A percentile compares a stretch with the other conserved stretches of the same genome.
Evolutionary conservation across 2,888 invertebrate genomes (phyloP).

Genomic region (Tetheella fluctuosa): DNA sequence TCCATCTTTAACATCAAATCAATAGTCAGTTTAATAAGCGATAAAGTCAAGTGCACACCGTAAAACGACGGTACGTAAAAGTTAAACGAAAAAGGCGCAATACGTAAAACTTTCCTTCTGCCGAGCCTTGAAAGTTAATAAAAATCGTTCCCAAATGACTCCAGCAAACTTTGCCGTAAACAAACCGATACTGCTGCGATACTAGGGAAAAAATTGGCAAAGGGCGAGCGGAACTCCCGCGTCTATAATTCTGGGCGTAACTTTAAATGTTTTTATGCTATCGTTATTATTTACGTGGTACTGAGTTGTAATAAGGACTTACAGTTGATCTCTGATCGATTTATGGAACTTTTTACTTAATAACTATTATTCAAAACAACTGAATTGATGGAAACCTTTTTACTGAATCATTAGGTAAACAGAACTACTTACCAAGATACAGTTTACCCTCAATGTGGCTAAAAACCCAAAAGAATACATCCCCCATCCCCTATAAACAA

Average conservation of each 20-base stretch:
- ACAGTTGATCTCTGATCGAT: background rate
- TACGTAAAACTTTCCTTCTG: constrained; percentile 51
- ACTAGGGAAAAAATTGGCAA: constrained; percentile 37
- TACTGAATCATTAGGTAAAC: background rate
- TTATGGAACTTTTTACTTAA: background rate
- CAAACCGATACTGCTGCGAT: constrained; percentile 65
- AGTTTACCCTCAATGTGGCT: background rate
- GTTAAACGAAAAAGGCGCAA: constrained; percentile 60
- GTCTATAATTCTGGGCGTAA: background rate
- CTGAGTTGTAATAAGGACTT: background rate
- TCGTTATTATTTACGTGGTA: constrained; percentile 8
- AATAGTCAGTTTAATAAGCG: constrained; percentile 69
- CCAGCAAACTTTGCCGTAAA: constrained; percentile 68
- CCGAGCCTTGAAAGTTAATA: constrained; percentile 72
- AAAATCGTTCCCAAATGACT: constrained; percentile 78
- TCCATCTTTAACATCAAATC: constrained; percentile 50
- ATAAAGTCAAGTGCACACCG: constrained; percentile 66
- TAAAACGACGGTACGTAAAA: constrained; percentile 64
- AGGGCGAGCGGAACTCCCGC: constrained; percentile 17
- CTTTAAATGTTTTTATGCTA: constrained; percentile 4
- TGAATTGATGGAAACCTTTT: background rate
- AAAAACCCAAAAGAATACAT: constrained; percentile 11
- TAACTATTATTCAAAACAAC: background rate
- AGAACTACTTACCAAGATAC: background rate
- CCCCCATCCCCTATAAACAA: constrained; percentile 48